Base-by-base conservation (phyloP, 2,113 vertebrate genomes). In the Stictonetta naevosa region DNA sequence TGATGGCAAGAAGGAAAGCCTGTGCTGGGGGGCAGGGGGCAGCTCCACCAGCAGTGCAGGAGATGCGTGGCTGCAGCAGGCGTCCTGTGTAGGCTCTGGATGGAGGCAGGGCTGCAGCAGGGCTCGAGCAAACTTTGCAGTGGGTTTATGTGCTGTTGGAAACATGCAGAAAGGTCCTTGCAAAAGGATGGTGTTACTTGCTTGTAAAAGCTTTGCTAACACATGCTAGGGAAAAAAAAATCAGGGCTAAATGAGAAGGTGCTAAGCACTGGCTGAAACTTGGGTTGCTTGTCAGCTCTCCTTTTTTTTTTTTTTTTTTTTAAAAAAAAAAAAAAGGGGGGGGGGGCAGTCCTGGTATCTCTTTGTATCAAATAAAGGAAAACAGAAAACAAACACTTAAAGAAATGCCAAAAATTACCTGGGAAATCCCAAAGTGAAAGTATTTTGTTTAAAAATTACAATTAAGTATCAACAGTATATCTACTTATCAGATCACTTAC, bases 61-160 rank as follows among this genome's bases (percentile, higher is more conserved):
- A 38, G 26, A 29, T 11, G 42, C 7, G 4, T 31, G 44, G 40
- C 64, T 46, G 29, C 21, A 40, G 62, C 28, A 34, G 36, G 38
- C 38, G 20, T 19, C 36, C 17, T 38, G 23, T 14, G 26, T 7
- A 18, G 17, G 38, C 36, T 38, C 62, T 5, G 11, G 62, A 28
- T 20, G 38, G 38, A 11, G 29, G 62, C 38, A 64, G 62, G 17
- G 62, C 36, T 71, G 66, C 40, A 28, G 1, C 25, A 59, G 66
- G 29, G 48, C 53, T 53, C 6, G 23, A 52, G 72, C 69, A 93
- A 96, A 62, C 85, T 56, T 81, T 71, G 83, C 12, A 46, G 83
- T 50, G 60, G 29, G n/a, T 97, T 97, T 93, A 82, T 75, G 92
- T 90, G 95, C 93, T 96, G 97, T 91, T 97, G 95, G 90, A 94